Percentiles rank a stretch among this genome's conserved stretches.
phyloP scores from a whole-genome alignment of 2,797 vertebrate species.

The Danionella dracula region DNA sequence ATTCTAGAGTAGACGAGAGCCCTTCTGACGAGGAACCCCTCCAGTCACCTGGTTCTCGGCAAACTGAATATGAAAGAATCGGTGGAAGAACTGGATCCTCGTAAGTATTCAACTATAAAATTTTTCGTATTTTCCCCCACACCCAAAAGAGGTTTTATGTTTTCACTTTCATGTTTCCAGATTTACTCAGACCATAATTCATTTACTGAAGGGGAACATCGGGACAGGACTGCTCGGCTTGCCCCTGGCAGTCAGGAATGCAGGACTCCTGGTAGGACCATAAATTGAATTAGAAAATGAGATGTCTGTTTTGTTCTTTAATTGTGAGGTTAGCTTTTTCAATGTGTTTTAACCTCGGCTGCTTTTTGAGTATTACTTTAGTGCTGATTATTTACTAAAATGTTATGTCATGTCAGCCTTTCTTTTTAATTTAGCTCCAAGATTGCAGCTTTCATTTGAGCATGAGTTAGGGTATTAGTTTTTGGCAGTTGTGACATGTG shows the following conservation, averaged over 20 bases:
- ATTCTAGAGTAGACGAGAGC: conserved; percentile 46
- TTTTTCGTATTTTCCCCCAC: not conserved
- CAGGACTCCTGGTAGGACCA: conserved; percentile 83
- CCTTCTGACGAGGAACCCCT: conserved; percentile 60
- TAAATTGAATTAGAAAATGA: not conserved
- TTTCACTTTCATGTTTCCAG: conserved; percentile 57
- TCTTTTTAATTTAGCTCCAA: no score
- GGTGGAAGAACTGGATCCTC: conserved; percentile 65
- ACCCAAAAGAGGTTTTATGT: not conserved
- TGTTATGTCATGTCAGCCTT: no score
- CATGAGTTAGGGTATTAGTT: no score
- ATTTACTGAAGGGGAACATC: conserved; percentile 92
- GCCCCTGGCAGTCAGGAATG: conserved; percentile 91
- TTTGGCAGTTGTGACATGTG: no score
- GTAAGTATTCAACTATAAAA: conserved; percentile 49
- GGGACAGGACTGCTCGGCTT: conserved; percentile 92
- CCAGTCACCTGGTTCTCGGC: conserved; percentile 54
- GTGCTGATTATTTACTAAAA: no score
- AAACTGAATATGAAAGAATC: conserved; percentile 67
- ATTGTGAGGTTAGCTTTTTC: no score
- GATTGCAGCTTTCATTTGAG: no score
- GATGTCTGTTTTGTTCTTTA: not conserved
- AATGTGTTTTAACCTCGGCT: no score
- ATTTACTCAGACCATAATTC: conserved; percentile 89
- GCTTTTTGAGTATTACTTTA: no score